phyloP scores from a whole-genome alignment of 2,113 vertebrate genomes.

The Indicator maculatus region DNA sequence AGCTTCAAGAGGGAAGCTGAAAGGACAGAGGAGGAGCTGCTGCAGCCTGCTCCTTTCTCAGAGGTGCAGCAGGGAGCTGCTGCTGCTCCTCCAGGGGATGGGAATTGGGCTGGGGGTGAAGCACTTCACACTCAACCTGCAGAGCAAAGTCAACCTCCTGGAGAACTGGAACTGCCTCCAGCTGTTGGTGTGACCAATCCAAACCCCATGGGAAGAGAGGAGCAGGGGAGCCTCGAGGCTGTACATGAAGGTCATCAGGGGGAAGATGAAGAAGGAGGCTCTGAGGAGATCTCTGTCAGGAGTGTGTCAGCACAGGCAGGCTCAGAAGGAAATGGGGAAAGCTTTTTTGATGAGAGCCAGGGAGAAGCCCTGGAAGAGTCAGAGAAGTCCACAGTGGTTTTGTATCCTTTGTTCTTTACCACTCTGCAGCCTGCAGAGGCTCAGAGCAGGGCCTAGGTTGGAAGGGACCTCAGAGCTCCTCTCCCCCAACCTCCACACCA shows the following conservation, averaged over 20 bases:
- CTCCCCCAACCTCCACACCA: no score
- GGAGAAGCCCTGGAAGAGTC: neutral
- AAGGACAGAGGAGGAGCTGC: fast-evolving
- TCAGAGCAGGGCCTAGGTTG: neutral
- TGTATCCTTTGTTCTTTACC: conserved; percentile 86
- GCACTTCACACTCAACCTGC: neutral
- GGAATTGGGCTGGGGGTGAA: neutral
- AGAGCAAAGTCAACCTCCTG: neutral
- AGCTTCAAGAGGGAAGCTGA: fast-evolving
- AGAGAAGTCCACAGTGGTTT: neutral
- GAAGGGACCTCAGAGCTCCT: no score
- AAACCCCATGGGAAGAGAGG: neutral
- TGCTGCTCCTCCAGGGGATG: neutral
- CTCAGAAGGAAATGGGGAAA: neutral
- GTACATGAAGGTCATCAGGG: neutral
- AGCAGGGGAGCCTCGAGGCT: neutral
- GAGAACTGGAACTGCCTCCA: neutral
- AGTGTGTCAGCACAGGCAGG: neutral
- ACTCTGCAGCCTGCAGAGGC: neutral
- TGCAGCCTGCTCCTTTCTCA: neutral
- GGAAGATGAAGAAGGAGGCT: neutral
- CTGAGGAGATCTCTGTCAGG: neutral
- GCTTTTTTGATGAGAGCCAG: neutral
- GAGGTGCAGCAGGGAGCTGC: neutral
- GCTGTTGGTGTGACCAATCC: fast-evolving